These are phyloP conservation scores for Lathamus discolor DNA, from an alignment of 2,113 vertebrate genomes.

Conservation along the genomic window DNA sequence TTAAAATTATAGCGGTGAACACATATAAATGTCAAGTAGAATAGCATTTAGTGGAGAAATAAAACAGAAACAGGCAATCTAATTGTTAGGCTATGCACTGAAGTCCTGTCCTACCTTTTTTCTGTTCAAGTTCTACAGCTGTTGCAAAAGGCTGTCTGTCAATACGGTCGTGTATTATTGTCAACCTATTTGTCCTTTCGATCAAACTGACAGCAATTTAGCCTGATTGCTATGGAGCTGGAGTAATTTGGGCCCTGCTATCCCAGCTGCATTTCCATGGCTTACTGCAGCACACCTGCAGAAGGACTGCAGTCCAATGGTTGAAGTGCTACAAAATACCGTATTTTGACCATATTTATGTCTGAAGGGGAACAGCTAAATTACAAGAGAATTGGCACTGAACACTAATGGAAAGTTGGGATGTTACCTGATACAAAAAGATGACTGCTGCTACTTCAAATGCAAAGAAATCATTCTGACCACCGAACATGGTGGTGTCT, in stretches of 20 bases:
- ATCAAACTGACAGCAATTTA: not conserved
- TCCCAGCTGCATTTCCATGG: slow-evolving; percentile 52
- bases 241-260: not conserved
- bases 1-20: not conserved
- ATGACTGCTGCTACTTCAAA: not conserved
- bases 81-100: not conserved
- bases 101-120: not conserved
- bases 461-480: not conserved
- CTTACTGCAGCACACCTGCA: slow-evolving; percentile 63
- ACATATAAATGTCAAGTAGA: not conserved
- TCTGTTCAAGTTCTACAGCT: not conserved
- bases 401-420: not conserved
- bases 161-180: not conserved
- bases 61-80: slow-evolving; percentile 34
- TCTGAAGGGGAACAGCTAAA: not conserved
- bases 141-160: not conserved
- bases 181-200: slow-evolving; percentile 21
- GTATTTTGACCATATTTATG: not conserved
- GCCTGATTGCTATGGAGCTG: slow-evolving; percentile 34
- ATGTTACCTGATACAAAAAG: not conserved
- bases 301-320: not conserved
- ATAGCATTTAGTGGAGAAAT: slow-evolving; percentile 16
- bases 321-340: not conserved
- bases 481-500: fast-evolving
- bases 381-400: not conserved